phyloP scores from a whole-genome alignment of 2,797 vertebrate species.

The Myotis daubentonii region DNA sequence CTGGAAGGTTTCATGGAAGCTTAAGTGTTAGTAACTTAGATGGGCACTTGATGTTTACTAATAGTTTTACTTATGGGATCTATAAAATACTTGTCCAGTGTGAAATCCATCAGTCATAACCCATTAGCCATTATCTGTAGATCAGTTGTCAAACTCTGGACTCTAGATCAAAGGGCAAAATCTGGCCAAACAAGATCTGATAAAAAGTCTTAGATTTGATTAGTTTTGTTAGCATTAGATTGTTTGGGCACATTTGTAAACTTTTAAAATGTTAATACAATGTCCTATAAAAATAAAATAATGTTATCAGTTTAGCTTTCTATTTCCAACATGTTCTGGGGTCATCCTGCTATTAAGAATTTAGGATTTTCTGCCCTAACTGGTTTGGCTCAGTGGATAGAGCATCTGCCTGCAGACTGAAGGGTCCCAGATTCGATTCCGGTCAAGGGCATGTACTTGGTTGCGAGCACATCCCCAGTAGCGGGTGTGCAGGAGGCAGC shows the following conservation, averaged over 20 bases:
- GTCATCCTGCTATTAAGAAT: conserved; percentile 13
- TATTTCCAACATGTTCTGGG: background rate
- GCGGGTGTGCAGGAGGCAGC: no score
- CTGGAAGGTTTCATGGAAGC: background rate
- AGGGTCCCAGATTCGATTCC: no score
- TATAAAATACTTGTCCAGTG: background rate
- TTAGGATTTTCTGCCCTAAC: conserved; percentile 6
- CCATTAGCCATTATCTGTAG: background rate
- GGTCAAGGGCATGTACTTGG: no score
- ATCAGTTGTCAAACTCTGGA: background rate
- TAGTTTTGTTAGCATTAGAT: background rate
- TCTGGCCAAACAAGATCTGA: background rate
- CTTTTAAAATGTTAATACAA: background rate
- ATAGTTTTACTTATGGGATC: background rate
- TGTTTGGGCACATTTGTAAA: background rate
- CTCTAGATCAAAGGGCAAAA: background rate
- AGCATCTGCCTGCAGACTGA: no score
- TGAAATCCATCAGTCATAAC: background rate
- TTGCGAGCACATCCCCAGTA: no score
- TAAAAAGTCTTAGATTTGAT: background rate
- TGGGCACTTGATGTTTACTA: background rate
- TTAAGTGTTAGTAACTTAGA: background rate
- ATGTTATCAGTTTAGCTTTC: conserved; percentile 1
- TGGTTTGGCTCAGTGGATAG: no score
- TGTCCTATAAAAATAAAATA: background rate